phyloP scores from a whole-genome alignment of 2,888 invertebrate genomes.

The Sturmia bella region DNA sequence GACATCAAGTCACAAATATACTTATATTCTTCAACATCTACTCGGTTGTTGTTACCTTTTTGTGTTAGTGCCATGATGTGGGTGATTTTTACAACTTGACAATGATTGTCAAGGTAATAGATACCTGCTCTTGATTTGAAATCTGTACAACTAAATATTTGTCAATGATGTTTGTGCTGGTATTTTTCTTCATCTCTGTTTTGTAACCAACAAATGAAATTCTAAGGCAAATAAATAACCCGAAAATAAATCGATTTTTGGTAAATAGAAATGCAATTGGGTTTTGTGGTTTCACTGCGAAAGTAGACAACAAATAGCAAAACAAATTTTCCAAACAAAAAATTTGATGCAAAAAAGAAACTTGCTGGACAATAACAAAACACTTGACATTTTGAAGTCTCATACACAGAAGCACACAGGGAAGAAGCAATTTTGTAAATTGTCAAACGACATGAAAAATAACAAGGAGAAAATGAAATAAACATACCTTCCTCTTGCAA shows the following conservation, averaged over 20 bases:
- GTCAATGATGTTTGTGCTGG: slow-evolving; percentile 9
- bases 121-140: slow-evolving; percentile 22
- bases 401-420: slow-evolving; percentile 31
- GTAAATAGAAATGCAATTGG: slow-evolving; percentile 58
- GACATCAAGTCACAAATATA: too few relatives aligned
- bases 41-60: background rate
- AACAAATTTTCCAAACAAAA: background rate
- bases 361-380: slow-evolving; percentile 43
- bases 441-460: slow-evolving; percentile 64
- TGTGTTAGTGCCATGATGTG: background rate
- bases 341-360: slow-evolving; percentile 18
- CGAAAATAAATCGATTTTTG: slow-evolving; percentile 50
- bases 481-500: background rate
- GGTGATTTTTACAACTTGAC: slow-evolving; percentile 7
- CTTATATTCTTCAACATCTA: background rate
- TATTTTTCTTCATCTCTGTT: background rate
- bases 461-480: slow-evolving; percentile 33
- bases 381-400: slow-evolving; percentile 61
- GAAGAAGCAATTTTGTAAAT: slow-evolving; percentile 65
- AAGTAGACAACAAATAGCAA: slow-evolving; percentile 28
- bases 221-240: background rate
- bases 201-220: background rate
- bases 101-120: slow-evolving; percentile 25
- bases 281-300: slow-evolving; percentile 51
- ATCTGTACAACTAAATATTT: slow-evolving; percentile 29